These are phyloP conservation scores for Eupithecia dodoneata DNA, from an alignment of 2,888 invertebrate genomes.

Conservation along the genomic window DNA sequence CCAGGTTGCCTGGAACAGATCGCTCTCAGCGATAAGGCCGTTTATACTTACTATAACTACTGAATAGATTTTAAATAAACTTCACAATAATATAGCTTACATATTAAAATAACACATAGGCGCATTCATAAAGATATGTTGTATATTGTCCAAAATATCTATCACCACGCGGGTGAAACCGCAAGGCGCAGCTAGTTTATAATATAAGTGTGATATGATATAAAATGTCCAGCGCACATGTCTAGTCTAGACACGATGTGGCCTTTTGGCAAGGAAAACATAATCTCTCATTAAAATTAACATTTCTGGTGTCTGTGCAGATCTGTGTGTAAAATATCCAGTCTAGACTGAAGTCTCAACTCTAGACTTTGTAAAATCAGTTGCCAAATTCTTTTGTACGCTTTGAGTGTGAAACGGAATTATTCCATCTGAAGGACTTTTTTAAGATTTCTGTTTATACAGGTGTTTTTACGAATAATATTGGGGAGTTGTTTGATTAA, in stretches of 20 bases:
- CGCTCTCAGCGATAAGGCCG: no score
- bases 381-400: not conserved
- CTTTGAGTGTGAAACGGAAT: not conserved
- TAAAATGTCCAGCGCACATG: not conserved
- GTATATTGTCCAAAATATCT: no score
- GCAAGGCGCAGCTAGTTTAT: no score
- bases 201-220: no score
- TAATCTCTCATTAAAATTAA: not conserved
- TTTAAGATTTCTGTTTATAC: not conserved
- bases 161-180: no score
- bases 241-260: not conserved
- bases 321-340: not conserved
- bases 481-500: not conserved
- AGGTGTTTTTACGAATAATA: not conserved
- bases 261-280: not conserved
- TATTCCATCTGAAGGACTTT: not conserved
- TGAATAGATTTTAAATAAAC: no score
- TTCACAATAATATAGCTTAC: no score
- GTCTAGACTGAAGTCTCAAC: not conserved
- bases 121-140: no score
- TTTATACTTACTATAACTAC: no score
- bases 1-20: no score
- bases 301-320: not conserved
- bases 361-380: not conserved
- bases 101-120: no score